These are phyloP conservation scores for Eristalinus aeneus DNA, from an alignment of 2,888 invertebrate genomes.

Conservation along the genomic window DNA sequence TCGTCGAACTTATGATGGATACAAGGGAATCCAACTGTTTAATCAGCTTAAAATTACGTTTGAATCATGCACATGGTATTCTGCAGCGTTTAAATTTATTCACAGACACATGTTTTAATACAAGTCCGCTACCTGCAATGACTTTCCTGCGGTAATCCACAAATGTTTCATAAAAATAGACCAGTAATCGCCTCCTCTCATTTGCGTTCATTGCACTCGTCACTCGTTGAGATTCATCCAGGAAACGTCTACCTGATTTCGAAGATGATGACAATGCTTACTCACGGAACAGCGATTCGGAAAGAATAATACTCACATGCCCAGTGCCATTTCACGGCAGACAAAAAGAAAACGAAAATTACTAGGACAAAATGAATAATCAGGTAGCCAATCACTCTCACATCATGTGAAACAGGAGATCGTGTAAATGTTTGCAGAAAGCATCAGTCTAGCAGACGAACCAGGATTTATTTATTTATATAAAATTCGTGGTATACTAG, in stretches of 20 bases:
- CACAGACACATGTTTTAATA: too few relatives aligned
- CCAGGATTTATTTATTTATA: too few relatives aligned
- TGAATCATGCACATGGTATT: too few relatives aligned
- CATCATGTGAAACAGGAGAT: not conserved
- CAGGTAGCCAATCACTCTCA: not conserved
- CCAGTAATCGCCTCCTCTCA: not conserved
- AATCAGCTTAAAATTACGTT: too few relatives aligned
- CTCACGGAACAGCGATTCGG: not conserved
- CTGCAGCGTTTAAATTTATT: too few relatives aligned
- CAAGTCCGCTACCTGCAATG: not conserved
- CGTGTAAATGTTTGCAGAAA: not conserved
- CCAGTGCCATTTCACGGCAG: not conserved
- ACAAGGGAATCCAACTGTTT: too few relatives aligned
- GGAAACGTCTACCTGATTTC: not conserved
- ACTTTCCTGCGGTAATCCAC: not conserved
- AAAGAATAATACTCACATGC: not conserved
- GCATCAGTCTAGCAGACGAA: not conserved
- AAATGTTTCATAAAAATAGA: not conserved
- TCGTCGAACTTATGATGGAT: too few relatives aligned
- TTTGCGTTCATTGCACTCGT: not conserved
- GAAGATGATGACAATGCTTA: not conserved
- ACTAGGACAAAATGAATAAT: slow-evolving; percentile 12
- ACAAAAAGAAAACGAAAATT: not conserved
- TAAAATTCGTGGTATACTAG: too few relatives aligned
- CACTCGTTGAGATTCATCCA: not conserved